Base-by-base conservation (phyloP, 2,888 invertebrate genomes). In the Chymomyza procnemis region DNA sequence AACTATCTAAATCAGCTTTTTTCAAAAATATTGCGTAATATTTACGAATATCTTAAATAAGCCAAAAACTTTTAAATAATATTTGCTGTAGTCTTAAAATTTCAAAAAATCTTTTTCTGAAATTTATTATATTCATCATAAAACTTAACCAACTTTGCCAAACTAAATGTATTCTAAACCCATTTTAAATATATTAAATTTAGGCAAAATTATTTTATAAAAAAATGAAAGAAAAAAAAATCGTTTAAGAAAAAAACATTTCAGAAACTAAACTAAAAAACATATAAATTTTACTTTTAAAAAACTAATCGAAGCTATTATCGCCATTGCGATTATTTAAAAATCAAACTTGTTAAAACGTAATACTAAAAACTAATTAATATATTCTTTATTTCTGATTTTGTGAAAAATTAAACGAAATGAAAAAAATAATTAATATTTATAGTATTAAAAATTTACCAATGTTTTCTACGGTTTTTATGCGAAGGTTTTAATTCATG, bases 381-480 rank as follows among this genome's bases (percentile, higher is more conserved):
- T 61, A 61, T 54, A 41, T 61, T 21, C 19, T 61, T 61, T 52
- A 18, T 54, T 21, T 8, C 9, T 54, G 16, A 2, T 46, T 54
- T 48, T 16, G 3, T 21, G 9, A 18, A 58, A 19, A 80, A 77
- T 75, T 77, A 68, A 79, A 77, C 62, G 18, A 59, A 60, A n/a
- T n/a, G n/a, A 66, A 71, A 48, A 60, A 66, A 73, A 63, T 48
- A 65, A 69, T 57, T 58, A 71, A 61, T 26, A 72, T 69, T 71
- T 62, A 67, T 57, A 66, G 56, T 59, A 73, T 60, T 71, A 62
- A 62, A 66, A 81, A 88, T 89, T 89, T 89, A 89, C 89, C 89
- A 87, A 89, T 87, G 79, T 89, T 89, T 88, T 89, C 89, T 89
- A 88, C 83, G 82, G 79, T 83, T 78, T 79, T 75, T 74, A 70